These are phyloP conservation scores for Lophura nycthemera DNA, from an alignment of 2,113 vertebrate species.

Conservation along the genomic window DNA sequence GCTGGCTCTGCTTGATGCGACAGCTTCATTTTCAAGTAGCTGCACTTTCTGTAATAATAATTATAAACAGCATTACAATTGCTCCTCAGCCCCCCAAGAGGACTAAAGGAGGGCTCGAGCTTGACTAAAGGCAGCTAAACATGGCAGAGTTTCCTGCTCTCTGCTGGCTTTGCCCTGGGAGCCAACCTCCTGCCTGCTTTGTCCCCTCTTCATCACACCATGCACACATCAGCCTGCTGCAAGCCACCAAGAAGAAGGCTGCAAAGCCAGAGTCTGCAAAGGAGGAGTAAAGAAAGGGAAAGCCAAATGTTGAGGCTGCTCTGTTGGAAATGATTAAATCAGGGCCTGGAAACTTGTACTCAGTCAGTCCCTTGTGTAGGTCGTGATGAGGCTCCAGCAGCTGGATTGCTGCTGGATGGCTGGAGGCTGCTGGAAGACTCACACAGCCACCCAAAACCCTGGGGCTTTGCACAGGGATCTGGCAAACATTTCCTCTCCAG, in stretches of 20 bases:
- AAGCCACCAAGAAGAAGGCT: too few species aligned
- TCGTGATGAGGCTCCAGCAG: rapidly evolving
- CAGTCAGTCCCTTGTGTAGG: background rate
- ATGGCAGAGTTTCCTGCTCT: background rate
- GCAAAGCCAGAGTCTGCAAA: background rate
- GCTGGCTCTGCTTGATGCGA: background rate
- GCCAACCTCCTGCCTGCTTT: background rate
- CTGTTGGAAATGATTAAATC: background rate
- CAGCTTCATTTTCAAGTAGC: background rate
- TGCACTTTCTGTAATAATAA: background rate
- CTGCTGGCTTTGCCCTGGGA: background rate
- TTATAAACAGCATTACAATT: background rate
- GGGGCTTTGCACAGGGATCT: too few species aligned
- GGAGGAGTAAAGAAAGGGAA: background rate
- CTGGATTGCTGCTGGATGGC: background rate
- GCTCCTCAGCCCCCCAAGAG: background rate
- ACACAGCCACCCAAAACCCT: background rate
- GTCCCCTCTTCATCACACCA: background rate
- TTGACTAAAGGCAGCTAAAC: background rate
- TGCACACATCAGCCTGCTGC: background rate
- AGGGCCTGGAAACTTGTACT: background rate
- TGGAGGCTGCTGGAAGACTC: background rate
- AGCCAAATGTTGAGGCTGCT: background rate
- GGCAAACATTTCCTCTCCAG: background rate
- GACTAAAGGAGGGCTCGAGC: background rate